These are phyloP conservation scores for Crypturellus tataupa DNA, from an alignment of 2,797 vertebrate species.

Conservation along the genomic window DNA sequence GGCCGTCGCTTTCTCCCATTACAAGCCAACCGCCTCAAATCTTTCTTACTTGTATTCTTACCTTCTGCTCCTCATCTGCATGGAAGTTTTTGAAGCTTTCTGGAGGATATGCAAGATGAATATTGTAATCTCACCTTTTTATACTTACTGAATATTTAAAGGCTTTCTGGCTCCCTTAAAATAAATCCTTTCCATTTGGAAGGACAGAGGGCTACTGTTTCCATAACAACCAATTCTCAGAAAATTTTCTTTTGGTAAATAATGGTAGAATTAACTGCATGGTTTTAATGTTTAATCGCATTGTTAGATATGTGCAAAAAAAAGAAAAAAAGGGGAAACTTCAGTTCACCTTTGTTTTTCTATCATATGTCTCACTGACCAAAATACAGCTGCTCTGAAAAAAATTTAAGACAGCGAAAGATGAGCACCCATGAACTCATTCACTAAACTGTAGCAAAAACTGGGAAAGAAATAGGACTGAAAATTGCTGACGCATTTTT, in stretches of 20 bases:
- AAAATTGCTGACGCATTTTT: constrained; percentile 76
- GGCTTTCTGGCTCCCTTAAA: constrained; percentile 63
- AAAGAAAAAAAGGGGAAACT: constrained; percentile 42
- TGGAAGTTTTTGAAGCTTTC: not conserved
- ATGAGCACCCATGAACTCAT: constrained; percentile 36
- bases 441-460: constrained; percentile 25
- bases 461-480: constrained; percentile 47
- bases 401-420: not conserved
- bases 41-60: not conserved
- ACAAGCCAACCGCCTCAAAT: fast-evolving
- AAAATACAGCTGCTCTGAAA: constrained; percentile 29
- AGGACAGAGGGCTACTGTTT: constrained; percentile 78
- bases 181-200: constrained; percentile 62
- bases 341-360: constrained; percentile 59
- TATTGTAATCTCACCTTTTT: constrained; percentile 61
- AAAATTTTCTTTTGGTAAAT: constrained; percentile 66
- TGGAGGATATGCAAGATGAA: not conserved
- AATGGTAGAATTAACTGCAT: constrained; percentile 54
- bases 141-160: constrained; percentile 74
- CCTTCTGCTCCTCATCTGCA: not conserved
- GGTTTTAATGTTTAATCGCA: constrained; percentile 58
- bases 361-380: constrained; percentile 56
- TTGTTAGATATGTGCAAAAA: constrained; percentile 38
- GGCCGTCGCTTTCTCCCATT: not conserved
- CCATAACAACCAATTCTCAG: constrained; percentile 76